A percentile compares a stretch with the other conserved stretches of the same genome.
Conservation (phyloP, 2,113 vertebrate genomes). For the Meriones unguiculatus region DNA sequence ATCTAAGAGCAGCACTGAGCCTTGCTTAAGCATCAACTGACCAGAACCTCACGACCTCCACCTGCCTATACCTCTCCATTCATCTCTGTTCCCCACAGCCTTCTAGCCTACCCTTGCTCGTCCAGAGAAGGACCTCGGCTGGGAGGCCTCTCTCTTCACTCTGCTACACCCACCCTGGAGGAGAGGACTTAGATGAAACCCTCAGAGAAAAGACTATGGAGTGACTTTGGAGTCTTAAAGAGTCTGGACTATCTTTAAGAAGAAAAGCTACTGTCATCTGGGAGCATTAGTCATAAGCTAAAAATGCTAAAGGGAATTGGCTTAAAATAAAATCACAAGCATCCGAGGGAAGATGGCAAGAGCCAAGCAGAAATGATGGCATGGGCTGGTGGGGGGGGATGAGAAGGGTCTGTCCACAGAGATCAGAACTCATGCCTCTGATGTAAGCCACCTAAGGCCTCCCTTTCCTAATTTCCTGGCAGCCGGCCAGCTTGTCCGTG, state of each 20-base stretch:
- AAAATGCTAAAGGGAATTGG: conserved; percentile 34
- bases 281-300: conserved; percentile 56
- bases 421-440: not conserved
- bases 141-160: not conserved
- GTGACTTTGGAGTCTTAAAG: not conserved
- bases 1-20: not conserved
- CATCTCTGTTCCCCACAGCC: not conserved
- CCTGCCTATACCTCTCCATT: too few relatives aligned
- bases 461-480: not conserved
- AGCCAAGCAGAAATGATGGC: not conserved
- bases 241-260: conserved; percentile 54
- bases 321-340: conserved; percentile 53
- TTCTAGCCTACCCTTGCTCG: not conserved
- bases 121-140: not conserved
- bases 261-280: conserved; percentile 54
- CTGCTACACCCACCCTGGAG: not conserved
- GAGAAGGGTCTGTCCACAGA: not conserved
- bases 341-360: not conserved
- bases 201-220: not conserved
- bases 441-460: rapidly evolving
- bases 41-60: not conserved
- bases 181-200: not conserved
- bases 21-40: not conserved
- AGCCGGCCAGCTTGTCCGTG: not conserved
- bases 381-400: not conserved